Conservation (phyloP, 2,113 vertebrate species). For the Naja naja region DNA sequence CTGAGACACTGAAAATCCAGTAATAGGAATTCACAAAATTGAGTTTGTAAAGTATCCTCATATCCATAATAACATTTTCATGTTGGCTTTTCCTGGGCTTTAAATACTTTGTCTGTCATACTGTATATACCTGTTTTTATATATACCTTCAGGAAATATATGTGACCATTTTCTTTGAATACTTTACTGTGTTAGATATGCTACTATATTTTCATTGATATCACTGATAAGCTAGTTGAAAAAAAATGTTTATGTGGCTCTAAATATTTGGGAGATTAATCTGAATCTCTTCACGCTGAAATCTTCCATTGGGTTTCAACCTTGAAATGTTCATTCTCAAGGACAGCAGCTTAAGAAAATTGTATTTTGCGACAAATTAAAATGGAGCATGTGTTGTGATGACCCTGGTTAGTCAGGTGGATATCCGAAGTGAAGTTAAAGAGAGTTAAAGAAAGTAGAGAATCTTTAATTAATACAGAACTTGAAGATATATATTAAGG, state of each 20-base stretch:
- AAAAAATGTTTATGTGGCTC: background rate
- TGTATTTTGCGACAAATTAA: background rate
- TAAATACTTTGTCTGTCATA: background rate
- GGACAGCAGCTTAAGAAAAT: background rate
- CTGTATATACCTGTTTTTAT: background rate
- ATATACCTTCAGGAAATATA: background rate
- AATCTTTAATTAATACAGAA: background rate
- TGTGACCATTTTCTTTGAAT: background rate
- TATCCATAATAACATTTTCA: background rate
- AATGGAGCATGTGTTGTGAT: background rate
- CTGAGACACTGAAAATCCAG: background rate
- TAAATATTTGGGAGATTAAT: constrained; percentile 8
- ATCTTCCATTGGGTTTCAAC: background rate
- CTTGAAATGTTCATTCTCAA: background rate
- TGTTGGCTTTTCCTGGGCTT: background rate
- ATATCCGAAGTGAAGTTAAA: background rate
- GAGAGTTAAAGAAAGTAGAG: background rate
- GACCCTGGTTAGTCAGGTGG: background rate
- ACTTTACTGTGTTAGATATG: background rate
- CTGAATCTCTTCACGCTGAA: background rate
- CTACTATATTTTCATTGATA: background rate
- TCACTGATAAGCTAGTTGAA: background rate
- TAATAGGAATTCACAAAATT: background rate
- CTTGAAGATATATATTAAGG: background rate
- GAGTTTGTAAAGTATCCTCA: background rate